A percentile compares a stretch with the other conserved stretches of the same genome.
Evolutionary conservation across 2,113 vertebrate genomes (phyloP).

Genomic region (Chaetodon trifascialis): DNA sequence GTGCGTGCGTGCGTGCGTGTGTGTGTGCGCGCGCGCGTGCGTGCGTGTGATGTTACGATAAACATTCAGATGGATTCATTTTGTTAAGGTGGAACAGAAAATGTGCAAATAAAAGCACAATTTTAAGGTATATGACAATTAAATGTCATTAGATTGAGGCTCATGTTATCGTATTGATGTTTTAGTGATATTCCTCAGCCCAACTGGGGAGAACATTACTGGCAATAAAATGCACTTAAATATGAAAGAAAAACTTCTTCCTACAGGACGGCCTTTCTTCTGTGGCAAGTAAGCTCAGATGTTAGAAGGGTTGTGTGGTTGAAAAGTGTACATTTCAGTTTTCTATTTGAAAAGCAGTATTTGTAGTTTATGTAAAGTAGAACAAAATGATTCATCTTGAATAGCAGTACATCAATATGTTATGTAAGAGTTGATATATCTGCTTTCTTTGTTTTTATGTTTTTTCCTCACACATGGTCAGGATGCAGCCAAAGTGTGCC

Average conservation of each 20-base stretch:
- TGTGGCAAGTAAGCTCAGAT: background rate
- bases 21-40: too few relatives aligned
- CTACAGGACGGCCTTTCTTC: background rate
- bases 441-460: background rate
- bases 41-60: too few relatives aligned
- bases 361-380: background rate
- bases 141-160: too few relatives aligned
- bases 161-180: background rate
- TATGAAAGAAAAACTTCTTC: too few relatives aligned
- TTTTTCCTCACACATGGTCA: constrained; percentile 57
- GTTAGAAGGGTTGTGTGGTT: too few relatives aligned
- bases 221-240: background rate
- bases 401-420: background rate
- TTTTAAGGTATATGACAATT: too few relatives aligned
- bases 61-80: background rate
- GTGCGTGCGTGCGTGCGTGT: too few relatives aligned
- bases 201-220: background rate
- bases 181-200: background rate
- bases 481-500: constrained; percentile 94
- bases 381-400: background rate
- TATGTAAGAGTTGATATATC: background rate
- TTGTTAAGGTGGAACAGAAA: too few relatives aligned
- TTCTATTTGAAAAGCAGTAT: background rate
- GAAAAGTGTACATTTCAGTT: background rate
- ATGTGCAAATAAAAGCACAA: background rate